phyloP scores from a whole-genome alignment of 2,113 vertebrate genomes.

The Microcebus ravelobensis region DNA sequence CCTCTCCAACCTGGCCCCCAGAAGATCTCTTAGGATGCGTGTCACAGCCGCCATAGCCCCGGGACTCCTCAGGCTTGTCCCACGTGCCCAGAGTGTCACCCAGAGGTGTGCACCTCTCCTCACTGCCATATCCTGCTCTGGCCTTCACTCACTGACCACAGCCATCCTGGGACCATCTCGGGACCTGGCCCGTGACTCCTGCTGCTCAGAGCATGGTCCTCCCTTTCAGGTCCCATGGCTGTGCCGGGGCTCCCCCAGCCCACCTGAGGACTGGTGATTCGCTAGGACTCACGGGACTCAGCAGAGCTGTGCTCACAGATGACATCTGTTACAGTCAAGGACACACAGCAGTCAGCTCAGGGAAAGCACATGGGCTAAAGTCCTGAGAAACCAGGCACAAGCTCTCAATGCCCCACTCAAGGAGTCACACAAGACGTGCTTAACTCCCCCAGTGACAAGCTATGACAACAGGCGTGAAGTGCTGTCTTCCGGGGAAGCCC shows the following conservation, averaged over 20 bases:
- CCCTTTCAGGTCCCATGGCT: rapidly evolving
- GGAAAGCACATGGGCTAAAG: background rate
- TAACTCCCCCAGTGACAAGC: background rate
- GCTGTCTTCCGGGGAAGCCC: background rate
- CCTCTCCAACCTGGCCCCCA: background rate
- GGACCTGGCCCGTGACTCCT: background rate
- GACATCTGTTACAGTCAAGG: background rate
- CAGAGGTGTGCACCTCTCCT: background rate
- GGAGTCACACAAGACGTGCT: rapidly evolving
- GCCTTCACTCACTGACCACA: background rate
- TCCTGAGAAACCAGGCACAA: background rate
- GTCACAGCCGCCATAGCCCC: background rate
- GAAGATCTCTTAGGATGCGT: background rate
- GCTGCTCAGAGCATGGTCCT: background rate
- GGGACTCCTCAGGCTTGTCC: background rate
- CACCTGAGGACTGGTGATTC: rapidly evolving
- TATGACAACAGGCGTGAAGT: too few species aligned
- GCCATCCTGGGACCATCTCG: background rate
- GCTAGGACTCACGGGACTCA: background rate
- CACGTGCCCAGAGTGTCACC: background rate
- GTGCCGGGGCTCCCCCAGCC: background rate
- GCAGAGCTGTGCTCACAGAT: rapidly evolving
- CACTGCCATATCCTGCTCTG: rapidly evolving
- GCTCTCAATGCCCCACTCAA: rapidly evolving
- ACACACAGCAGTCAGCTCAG: background rate